Percentiles rank a stretch among this genome's conserved stretches.
phyloP scores from a whole-genome alignment of 2,113 vertebrate genomes.

The Diphyllodes magnificus region DNA sequence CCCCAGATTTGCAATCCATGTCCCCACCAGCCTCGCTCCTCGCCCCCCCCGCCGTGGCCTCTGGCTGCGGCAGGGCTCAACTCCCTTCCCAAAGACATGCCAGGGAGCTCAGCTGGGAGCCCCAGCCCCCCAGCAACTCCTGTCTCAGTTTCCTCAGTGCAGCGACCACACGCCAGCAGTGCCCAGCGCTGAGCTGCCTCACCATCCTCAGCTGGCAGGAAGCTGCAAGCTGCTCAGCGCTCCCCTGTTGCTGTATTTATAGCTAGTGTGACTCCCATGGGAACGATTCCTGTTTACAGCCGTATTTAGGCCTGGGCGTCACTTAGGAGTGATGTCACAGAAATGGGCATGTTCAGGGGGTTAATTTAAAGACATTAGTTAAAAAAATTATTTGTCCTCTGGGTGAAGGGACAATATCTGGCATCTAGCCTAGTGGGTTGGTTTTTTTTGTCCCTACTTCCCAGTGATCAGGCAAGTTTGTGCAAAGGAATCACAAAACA shows the following conservation, averaged over 20 bases:
- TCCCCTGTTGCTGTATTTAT: constrained; percentile 32
- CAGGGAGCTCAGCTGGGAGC: not conserved
- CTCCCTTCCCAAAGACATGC: not conserved
- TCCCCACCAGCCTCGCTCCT: not conserved
- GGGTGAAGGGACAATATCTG: not conserved
- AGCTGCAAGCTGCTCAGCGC: not conserved
- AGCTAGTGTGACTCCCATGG: not conserved
- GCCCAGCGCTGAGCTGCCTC: not conserved
- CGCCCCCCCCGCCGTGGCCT: not conserved
- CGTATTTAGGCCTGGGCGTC: constrained; percentile 32
- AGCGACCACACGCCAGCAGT: fast-evolving
- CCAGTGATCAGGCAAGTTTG: not conserved
- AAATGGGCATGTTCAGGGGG: not conserved
- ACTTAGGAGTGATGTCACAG: constrained; percentile 32
- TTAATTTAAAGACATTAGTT: constrained; percentile 6
- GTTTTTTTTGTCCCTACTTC: not conserved
- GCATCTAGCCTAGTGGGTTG: not conserved
- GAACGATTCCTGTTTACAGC: constrained; percentile 31
- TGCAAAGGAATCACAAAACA: not conserved
- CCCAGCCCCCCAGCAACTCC: not conserved
- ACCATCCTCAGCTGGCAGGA: constrained; percentile 16
- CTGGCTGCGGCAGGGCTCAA: not conserved
- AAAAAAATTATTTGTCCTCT: not conserved
- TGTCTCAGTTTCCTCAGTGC: not conserved
- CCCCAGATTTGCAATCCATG: not conserved